phyloP scores from a whole-genome alignment of 1,140 invertebrate species.

The Hylaeus volcanicus region DNA sequence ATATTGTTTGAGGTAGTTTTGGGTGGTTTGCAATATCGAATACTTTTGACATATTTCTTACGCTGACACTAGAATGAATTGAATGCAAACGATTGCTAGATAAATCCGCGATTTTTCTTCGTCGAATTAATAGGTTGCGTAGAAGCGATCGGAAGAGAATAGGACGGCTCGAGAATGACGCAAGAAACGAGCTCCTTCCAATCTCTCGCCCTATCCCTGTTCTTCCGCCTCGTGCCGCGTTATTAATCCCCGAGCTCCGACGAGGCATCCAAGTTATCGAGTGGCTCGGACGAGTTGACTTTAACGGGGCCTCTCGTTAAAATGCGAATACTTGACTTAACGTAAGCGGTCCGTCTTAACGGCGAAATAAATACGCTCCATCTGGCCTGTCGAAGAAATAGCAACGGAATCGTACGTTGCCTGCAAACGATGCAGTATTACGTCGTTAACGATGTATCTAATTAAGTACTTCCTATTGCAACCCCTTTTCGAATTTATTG shows the following conservation, averaged over 20 bases:
- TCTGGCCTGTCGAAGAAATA: neutral
- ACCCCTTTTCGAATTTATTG: too few species aligned
- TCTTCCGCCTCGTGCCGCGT: slow-evolving; percentile 25
- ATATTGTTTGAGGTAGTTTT: too few species aligned
- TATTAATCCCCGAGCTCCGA: slow-evolving; percentile 60
- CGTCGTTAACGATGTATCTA: too few species aligned
- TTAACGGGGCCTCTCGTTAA: slow-evolving; percentile 71
- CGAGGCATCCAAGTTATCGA: slow-evolving; percentile 70
- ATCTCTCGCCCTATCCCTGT: neutral
- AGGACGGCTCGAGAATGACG: neutral
- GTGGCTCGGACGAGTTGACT: slow-evolving; percentile 51
- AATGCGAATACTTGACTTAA: slow-evolving; percentile 74
- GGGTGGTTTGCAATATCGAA: too few species aligned
- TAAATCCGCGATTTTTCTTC: neutral
- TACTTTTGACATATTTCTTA: too few species aligned
- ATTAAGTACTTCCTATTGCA: too few species aligned
- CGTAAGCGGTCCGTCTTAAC: slow-evolving; percentile 65
- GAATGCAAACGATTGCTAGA: too few species aligned
- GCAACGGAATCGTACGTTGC: neutral
- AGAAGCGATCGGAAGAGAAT: too few species aligned
- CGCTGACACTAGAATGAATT: too few species aligned
- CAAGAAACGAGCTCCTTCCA: neutral
- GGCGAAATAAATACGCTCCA: slow-evolving; percentile 65
- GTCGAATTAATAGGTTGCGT: slow-evolving; percentile 5
- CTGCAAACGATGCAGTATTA: neutral